These are phyloP conservation scores for Nycticryphes semicollaris DNA, from an alignment of 2,113 vertebrate species.

Conservation along the genomic window DNA sequence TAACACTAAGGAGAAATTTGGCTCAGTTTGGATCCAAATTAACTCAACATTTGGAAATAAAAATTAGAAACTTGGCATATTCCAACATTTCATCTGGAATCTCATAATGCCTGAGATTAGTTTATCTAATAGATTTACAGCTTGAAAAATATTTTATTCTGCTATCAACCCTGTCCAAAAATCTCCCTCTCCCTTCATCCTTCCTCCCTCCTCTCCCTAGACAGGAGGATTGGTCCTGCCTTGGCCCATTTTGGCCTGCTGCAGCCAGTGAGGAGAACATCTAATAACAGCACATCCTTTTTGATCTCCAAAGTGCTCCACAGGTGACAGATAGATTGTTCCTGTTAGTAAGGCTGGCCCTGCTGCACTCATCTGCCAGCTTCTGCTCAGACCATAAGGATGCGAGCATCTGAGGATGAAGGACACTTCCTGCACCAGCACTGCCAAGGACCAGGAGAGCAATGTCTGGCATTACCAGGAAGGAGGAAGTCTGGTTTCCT, in stretches of 20 bases:
- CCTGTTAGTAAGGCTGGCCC: constrained; percentile 14
- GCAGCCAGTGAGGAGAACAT: neutral
- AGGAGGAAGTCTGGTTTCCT: constrained; percentile 77
- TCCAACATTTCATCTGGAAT: constrained; percentile 41
- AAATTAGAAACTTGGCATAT: constrained; percentile 17
- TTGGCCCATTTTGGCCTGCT: neutral
- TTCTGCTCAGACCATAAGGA: constrained; percentile 57
- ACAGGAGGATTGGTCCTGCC: neutral
- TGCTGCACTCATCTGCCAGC: constrained; percentile 60
- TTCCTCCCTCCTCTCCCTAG: neutral
- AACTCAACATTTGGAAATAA: constrained; percentile 52
- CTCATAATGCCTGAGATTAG: constrained; percentile 14
- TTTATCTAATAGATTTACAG: constrained; percentile 62
- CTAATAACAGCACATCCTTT: neutral
- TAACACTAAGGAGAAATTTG: neutral
- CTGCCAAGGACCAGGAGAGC: neutral
- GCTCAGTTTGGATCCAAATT: constrained; percentile 29
- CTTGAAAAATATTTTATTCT: constrained; percentile 23
- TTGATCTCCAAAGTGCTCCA: neutral
- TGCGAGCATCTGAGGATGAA: constrained; percentile 36
- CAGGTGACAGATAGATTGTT: neutral
- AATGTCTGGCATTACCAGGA: constrained; percentile 8
- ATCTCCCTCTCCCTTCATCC: constrained; percentile 7
- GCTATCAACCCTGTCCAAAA: constrained; percentile 17
- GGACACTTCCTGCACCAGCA: constrained; percentile 43